These are phyloP conservation scores for Silurus lanzhouensis DNA, from an alignment of 2,797 vertebrate genomes.

Conservation along the genomic window DNA sequence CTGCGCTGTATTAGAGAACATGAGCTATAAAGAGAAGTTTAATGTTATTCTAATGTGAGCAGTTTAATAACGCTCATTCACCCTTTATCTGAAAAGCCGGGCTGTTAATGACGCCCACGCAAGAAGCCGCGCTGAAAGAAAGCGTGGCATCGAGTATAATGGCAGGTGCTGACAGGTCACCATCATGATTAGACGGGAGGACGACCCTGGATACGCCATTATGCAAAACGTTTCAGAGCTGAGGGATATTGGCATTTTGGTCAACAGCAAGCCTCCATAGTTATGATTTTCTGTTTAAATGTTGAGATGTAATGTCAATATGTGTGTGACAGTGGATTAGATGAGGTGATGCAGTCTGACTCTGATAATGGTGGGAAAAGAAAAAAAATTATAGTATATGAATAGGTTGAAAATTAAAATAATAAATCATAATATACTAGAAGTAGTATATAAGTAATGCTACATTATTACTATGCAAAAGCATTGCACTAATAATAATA, in stretches of 20 bases:
- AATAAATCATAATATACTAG: no score
- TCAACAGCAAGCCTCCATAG: conserved; percentile 1
- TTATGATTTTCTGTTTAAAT: conserved; percentile 8
- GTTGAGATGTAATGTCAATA: not conserved
- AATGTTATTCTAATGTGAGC: conserved; percentile 23
- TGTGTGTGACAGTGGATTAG: not conserved
- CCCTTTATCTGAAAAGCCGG: conserved; percentile 10
- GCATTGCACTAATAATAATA: no score
- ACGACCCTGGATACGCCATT: conserved; percentile 6
- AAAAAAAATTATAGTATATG: not conserved
- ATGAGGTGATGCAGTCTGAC: not conserved
- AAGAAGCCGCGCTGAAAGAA: not conserved
- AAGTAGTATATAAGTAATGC: not conserved
- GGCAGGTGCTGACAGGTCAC: conserved; percentile 24
- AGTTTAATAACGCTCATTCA: conserved; percentile 17
- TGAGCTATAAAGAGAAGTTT: conserved; percentile 9
- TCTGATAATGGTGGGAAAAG: not conserved
- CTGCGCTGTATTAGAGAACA: not conserved
- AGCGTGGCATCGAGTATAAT: conserved; percentile 6
- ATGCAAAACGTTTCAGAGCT: conserved; percentile 5
- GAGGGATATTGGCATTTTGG: conserved; percentile 25
- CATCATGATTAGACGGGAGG: conserved; percentile 6
- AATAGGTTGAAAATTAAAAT: no score
- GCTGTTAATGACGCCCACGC: not conserved
- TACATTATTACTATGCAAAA: not conserved